Evolutionary conservation across 2,113 vertebrate species (phyloP).

Genomic region (Carlito syrichta): DNA sequence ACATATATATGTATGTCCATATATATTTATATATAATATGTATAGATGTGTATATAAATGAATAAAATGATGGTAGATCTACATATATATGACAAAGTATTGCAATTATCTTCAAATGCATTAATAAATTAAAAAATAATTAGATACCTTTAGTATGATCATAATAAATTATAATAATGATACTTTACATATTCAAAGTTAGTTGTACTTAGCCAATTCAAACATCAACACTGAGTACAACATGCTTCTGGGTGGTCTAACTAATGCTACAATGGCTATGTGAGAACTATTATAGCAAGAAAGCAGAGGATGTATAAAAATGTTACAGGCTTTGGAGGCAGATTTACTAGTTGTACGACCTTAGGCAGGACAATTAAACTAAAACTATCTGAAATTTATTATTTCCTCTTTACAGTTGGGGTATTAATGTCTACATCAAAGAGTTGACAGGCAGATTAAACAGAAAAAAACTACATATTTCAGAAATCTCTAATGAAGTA

Average conservation of each 20-base stretch:
- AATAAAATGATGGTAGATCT: not conserved
- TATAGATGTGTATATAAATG: not conserved
- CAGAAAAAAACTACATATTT: not conserved
- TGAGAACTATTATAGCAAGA: too few species aligned
- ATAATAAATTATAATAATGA: not conserved
- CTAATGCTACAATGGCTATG: not conserved
- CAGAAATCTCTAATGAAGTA: not conserved
- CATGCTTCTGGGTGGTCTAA: not conserved
- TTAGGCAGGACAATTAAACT: not conserved
- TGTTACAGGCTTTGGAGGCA: not conserved
- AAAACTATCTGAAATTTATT: not conserved
- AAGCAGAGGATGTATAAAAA: not conserved
- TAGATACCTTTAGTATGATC: not conserved
- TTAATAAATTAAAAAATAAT: conserved; percentile 24
- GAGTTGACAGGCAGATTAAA: not conserved
- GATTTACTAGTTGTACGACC: not conserved
- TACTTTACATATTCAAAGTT: not conserved
- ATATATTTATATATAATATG: too few species aligned
- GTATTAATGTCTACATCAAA: not conserved
- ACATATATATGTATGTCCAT: too few species aligned
- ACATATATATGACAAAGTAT: not conserved
- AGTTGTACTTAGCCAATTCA: not conserved
- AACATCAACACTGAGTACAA: not conserved
- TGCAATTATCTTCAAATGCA: not conserved
- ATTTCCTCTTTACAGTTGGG: not conserved